Evolutionary conservation across 1,140 invertebrate species (phyloP).

Genomic region (Drosophila lini): DNA sequence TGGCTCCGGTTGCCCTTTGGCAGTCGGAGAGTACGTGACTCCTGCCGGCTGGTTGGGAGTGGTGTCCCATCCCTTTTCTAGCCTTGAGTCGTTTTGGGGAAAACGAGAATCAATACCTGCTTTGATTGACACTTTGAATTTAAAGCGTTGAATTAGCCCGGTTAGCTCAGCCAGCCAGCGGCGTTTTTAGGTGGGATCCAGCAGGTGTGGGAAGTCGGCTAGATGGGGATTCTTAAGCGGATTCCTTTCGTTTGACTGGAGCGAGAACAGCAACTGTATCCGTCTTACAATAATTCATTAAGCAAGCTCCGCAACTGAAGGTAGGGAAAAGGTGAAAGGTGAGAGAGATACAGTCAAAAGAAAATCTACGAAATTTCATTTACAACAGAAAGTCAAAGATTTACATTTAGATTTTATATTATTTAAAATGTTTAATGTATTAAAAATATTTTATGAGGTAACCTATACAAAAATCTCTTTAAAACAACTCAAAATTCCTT

Average conservation of each 20-base stretch:
- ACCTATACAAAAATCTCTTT: background rate
- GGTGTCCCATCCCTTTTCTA: conserved; percentile 8
- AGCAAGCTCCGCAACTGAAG: conserved; percentile 20
- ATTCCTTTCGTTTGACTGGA: conserved; percentile 19
- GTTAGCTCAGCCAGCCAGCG: background rate
- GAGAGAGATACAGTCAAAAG: conserved; percentile 1
- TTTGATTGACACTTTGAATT: conserved; percentile 80
- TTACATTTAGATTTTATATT: no score
- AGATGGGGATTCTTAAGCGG: conserved; percentile 11
- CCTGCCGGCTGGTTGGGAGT: conserved; percentile 36
- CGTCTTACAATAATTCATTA: conserved; percentile 63
- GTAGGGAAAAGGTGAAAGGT: conserved; percentile 22
- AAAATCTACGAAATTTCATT: background rate
- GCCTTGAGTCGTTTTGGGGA: conserved; percentile 29
- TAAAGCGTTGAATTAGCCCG: conserved; percentile 56
- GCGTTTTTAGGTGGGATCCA: conserved; percentile 10
- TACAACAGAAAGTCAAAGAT: background rate
- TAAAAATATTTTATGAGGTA: no score
- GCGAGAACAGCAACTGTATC: conserved; percentile 1
- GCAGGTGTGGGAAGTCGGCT: conserved; percentile 8
- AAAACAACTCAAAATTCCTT: background rate
- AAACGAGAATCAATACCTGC: conserved; percentile 65
- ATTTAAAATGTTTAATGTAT: no score
- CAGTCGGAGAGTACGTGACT: conserved; percentile 70
- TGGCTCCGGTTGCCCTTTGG: conserved; percentile 47